These are phyloP conservation scores for Melikaiella ostensackeni DNA, from an alignment of 2,888 invertebrate genomes.

Conservation along the genomic window DNA sequence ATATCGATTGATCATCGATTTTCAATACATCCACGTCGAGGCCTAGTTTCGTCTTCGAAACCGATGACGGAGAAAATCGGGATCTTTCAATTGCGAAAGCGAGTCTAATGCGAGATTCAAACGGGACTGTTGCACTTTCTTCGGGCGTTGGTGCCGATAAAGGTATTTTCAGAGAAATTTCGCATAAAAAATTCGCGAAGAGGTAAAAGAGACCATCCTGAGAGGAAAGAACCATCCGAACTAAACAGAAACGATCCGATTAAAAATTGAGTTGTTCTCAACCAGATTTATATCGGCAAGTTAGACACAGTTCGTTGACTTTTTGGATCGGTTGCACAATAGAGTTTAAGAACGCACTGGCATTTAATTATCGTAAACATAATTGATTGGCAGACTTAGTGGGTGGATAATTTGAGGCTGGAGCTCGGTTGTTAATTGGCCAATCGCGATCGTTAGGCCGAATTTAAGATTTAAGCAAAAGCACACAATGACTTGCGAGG, in stretches of 20 bases:
- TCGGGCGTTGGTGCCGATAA: constrained; percentile 12
- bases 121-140: constrained; percentile 46
- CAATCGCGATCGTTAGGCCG: constrained; percentile 29
- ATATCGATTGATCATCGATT: constrained; percentile 56
- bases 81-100: constrained; percentile 67
- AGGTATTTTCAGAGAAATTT: constrained; percentile 7
- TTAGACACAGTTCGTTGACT: constrained; percentile 33
- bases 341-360: constrained; percentile 26
- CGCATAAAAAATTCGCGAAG: background rate
- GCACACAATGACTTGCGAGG: constrained; percentile 20
- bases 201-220: background rate
- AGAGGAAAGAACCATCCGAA: background rate
- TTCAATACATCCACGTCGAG: constrained; percentile 51
- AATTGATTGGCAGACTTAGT: constrained; percentile 31
- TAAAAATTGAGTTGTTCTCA: background rate
- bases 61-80: constrained; percentile 58
- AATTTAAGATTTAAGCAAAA: constrained; percentile 33
- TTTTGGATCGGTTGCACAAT: constrained; percentile 30
- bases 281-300: constrained; percentile 5
- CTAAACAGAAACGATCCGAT: background rate
- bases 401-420: constrained; percentile 37
- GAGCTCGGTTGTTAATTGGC: constrained; percentile 25
- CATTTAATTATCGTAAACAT: constrained; percentile 37
- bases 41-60: constrained; percentile 53
- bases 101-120: constrained; percentile 61